A percentile compares a stretch with the other conserved stretches of the same genome.
These are phyloP conservation scores for Archips crataeganus DNA, from an alignment of 2,888 invertebrate species.

Conservation along the genomic window DNA sequence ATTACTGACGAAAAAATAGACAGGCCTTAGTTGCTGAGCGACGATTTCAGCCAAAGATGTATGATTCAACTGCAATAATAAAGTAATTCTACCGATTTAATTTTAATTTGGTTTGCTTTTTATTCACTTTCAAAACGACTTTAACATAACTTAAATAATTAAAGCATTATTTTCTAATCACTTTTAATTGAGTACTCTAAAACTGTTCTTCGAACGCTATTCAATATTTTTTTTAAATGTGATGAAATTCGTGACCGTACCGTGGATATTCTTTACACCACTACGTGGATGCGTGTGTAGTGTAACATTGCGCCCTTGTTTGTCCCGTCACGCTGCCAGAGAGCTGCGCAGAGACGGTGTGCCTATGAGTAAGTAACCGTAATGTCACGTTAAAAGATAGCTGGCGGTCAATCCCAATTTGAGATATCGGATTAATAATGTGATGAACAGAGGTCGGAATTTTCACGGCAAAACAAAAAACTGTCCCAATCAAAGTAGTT, in stretches of 20 bases:
- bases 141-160: too few relatives aligned
- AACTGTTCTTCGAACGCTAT: too few relatives aligned
- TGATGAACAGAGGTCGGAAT: too few relatives aligned
- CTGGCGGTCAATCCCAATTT: background rate
- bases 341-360: conserved; percentile 68
- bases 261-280: background rate
- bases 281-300: conserved; percentile 15
- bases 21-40: too few relatives aligned
- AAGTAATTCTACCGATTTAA: too few relatives aligned
- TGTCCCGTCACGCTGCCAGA: conserved; percentile 70
- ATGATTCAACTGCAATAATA: too few relatives aligned
- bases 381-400: conserved; percentile 39
- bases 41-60: too few relatives aligned
- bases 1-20: too few relatives aligned
- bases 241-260: background rate
- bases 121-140: background rate
- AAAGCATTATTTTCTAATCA: too few relatives aligned
- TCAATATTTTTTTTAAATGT: background rate
- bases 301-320: conserved; percentile 62
- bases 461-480: too few relatives aligned
- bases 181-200: background rate
- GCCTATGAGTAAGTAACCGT: conserved; percentile 76
- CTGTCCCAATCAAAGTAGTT: too few relatives aligned
- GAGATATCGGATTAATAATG: too few relatives aligned
- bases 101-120: background rate